Percentiles rank a stretch among this genome's conserved stretches.
Conservation (phyloP, 2,888 invertebrate species). For the Rotaria sp. region DNA sequence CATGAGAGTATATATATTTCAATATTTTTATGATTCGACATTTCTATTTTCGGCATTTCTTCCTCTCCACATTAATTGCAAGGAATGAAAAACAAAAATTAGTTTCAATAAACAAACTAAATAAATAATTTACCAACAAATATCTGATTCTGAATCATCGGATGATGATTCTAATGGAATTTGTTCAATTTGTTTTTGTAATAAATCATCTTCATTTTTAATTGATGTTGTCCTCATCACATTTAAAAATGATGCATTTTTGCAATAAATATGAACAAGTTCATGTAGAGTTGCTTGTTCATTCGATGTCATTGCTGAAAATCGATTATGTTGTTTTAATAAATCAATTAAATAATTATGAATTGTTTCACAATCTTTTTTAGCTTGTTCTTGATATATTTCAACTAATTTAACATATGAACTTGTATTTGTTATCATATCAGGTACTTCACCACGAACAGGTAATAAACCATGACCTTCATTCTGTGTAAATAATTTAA, state of each 20-base stretch:
- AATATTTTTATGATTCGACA: no score
- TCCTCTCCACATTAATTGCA: no score
- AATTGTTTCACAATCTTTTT: constrained; percentile 71
- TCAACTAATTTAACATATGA: constrained; percentile 81
- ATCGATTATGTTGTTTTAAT: not conserved
- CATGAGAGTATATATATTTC: no score
- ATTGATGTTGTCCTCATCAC: constrained; percentile 69
- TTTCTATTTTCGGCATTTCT: no score
- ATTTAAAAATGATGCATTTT: constrained; percentile 73
- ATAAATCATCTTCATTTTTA: constrained; percentile 68
- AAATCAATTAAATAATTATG: constrained; percentile 47
- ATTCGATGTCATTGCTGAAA: not conserved
- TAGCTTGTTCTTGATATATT: constrained; percentile 72
- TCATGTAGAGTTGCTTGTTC: not conserved
- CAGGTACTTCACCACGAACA: constrained; percentile 77
- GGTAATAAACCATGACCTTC: constrained; percentile 76
- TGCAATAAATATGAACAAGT: constrained; percentile 51
- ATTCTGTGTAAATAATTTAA: constrained; percentile 74
- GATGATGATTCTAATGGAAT: no score
- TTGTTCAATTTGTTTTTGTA: not conserved
- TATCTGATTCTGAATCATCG: not conserved
- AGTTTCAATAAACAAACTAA: not conserved
- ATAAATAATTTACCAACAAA: constrained; percentile 11
- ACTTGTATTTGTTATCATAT: constrained; percentile 89
- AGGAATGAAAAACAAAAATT: no score